Evolutionary conservation across 2,888 invertebrate genomes (phyloP), one percentile per base, ranked within the genome.

Genomic region (Agelastica alni): DNA sequence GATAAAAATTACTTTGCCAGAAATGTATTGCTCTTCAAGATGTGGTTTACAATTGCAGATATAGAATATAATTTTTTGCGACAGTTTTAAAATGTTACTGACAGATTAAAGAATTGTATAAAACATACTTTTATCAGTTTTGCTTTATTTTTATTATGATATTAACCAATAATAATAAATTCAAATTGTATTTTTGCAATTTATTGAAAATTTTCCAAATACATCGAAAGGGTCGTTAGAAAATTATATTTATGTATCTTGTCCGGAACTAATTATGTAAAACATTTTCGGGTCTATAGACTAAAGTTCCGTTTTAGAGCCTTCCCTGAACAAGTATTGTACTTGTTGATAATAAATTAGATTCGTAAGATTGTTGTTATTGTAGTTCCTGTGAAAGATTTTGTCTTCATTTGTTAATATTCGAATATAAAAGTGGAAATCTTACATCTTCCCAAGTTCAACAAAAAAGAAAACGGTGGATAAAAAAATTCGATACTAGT

Each of bases 311-410:
- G 17, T 46, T 46, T 46, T 46, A 14, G 20, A 36, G 17, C 48
- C 36, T 48, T 39, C 39, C 37, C 10, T 28, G 9, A 39, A 31
- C 42, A 49, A 32, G 18, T 49, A 42, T 39, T 22, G 26, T 42
- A 49, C 17, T 49, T 49, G 49, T 49, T 49, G 16, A 28, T 39
- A 18, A 37, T 39, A 47, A 39, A 30, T 28, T 47, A 47, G 12
- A 37, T 39, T 49, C 18, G 16, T 49, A 49, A 22, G 20, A 49
- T 49, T 12, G 9, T 49, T 41, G 32, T 31, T 49, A 48, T 49
- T 41, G 20, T 41, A 42, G 49, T 49, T 49, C 41, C 49, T 49
- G 12, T 48, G 7, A 13, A 9, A 20, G 16, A 26, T 49, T 49
- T 49, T 32, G 22, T 49, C 32, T 49, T 22, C 20, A 49, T 32